Percentiles rank a stretch among this genome's conserved stretches.
Conservation (phyloP, 2,113 vertebrate genomes). For the Haemorhous mexicanus region DNA sequence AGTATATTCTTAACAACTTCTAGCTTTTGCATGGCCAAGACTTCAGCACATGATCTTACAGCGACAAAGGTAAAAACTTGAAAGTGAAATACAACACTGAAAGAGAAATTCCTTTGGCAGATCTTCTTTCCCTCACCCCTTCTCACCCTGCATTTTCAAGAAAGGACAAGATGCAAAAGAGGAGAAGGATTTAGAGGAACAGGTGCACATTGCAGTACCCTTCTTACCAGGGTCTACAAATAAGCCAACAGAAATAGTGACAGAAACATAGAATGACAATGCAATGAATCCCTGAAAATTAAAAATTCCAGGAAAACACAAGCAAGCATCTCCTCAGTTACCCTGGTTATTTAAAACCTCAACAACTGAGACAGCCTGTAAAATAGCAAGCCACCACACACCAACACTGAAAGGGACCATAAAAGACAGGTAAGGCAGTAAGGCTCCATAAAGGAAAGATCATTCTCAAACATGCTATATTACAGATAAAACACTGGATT, state of each 20-base stretch:
- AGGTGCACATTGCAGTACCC: slow-evolving; percentile 15
- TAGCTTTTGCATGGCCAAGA: background rate
- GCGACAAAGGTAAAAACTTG: slow-evolving; percentile 43
- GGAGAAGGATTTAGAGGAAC: slow-evolving; percentile 53
- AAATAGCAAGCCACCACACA: background rate
- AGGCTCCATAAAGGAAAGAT: background rate
- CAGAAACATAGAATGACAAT: background rate
- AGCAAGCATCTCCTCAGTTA: background rate
- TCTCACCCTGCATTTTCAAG: slow-evolving; percentile 54
- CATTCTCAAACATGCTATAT: background rate
- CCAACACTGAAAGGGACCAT: background rate
- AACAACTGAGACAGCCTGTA: background rate
- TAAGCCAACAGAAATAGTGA: slow-evolving; percentile 10
- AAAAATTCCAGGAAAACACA: background rate
- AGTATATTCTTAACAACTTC: slow-evolving; percentile 36
- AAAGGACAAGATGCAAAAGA: slow-evolving; percentile 54
- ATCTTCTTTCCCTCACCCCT: slow-evolving; percentile 58
- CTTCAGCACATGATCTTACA: slow-evolving; percentile 29
- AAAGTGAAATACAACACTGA: slow-evolving; percentile 53
- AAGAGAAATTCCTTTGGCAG: slow-evolving; percentile 46
- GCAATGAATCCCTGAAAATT: background rate
- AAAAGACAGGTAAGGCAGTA: background rate
- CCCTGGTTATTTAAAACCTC: background rate
- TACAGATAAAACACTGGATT: background rate
- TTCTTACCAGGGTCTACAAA: background rate